A percentile compares a stretch with the other conserved stretches of the same genome.
phyloP scores from a whole-genome alignment of 2,888 invertebrate genomes.

The Sphaerophoria rueppellii region DNA sequence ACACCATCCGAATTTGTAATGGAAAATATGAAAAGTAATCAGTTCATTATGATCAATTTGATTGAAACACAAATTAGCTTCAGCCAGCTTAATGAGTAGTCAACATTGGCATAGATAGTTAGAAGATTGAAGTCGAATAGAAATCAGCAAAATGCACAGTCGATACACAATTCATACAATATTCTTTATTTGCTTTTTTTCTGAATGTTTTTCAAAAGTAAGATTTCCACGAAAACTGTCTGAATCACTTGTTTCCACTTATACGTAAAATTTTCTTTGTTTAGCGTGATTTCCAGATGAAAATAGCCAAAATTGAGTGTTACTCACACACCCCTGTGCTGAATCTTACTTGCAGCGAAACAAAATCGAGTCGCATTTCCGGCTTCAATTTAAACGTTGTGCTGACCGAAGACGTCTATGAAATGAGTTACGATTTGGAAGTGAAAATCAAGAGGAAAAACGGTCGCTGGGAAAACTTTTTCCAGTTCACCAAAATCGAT shows the following conservation, averaged over 20 bases:
- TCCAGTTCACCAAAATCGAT: slow-evolving; percentile 42
- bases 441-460: slow-evolving; percentile 23
- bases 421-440: slow-evolving; percentile 42
- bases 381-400: slow-evolving; percentile 21
- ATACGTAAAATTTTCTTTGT: not conserved
- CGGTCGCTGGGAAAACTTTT: slow-evolving; percentile 36
- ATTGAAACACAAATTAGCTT: too few species aligned
- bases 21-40: too few species aligned
- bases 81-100: too few species aligned
- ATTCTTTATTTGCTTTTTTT: not conserved
- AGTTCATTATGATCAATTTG: too few species aligned
- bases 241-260: not conserved
- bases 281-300: slow-evolving; percentile 50
- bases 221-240: not conserved
- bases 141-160: not conserved
- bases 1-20: too few species aligned
- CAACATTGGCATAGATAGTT: too few species aligned
- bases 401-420: slow-evolving; percentile 34
- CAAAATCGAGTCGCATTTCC: slow-evolving; percentile 50
- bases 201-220: slow-evolving; percentile 14
- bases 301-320: slow-evolving; percentile 30
- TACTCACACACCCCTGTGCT: not conserved
- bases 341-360: slow-evolving; percentile 38
- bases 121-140: too few species aligned
- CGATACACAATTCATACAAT: not conserved